Base-by-base conservation (phyloP, 2,113 vertebrate species). In the Trogon melanurus region DNA sequence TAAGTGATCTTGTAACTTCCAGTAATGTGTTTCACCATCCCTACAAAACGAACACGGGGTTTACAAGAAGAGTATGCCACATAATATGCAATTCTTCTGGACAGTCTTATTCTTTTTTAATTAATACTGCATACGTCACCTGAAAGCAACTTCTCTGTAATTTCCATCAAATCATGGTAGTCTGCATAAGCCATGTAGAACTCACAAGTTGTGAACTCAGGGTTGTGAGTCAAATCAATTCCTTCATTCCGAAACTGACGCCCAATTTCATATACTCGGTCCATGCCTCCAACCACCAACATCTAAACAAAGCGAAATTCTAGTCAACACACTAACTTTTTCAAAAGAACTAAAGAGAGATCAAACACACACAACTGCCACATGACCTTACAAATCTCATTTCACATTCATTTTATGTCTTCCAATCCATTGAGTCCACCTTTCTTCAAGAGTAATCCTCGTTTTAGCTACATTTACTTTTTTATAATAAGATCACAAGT, bases 161-260 rank as follows among this genome's bases (percentile, higher is more conserved):
- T 99, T 16, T 99, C 99, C 98, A 99, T 99, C 97, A 99, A 95
- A 95, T 99, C 99, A 2, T 98, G 71, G 96, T 99, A 99, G 96
- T 99, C 99, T 4, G 99, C 99, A 50, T 99, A 99, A 16, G 99
- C 99, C 99, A 99, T 99, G 73, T 99, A 99, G 96, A 99, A 99
- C 86, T 99, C 99, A 95, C 99, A 99, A 71, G 99, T 99, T 80
- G 99, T 99, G 96, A 99, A 99, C 96, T 99, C 99, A 23, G 99
- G 99, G 94, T 99, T 99, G 93, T 99, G 99, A 67, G 99, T 99
- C 71, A 99, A 97, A 97, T 99, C 99, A 10, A 99, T 99, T 84
- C 99, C 99, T 97, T 99, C 99, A 23, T 99, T 99, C 91, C 99
- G 98, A 97, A 99, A 99, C 97, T 99, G 99, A 76, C 99, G 99